Percentiles rank a stretch among this genome's conserved stretches.
phyloP scores from a whole-genome alignment of 1,140 invertebrate species.

The Leptoteleia sp. region DNA sequence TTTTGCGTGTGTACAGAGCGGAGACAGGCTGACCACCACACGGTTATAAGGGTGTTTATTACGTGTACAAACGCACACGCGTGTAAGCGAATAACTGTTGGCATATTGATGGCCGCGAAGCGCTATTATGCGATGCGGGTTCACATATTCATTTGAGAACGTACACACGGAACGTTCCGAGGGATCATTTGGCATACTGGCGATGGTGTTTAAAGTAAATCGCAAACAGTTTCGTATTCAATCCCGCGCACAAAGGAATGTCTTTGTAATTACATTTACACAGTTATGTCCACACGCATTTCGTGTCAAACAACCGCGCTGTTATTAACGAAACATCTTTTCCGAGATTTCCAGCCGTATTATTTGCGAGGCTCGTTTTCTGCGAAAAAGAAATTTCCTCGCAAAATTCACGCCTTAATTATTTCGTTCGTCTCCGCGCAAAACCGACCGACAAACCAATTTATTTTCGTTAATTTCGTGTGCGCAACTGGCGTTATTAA shows the following conservation, averaged over 20 bases:
- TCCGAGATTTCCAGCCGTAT: not conserved
- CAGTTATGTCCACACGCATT: constrained; percentile 15
- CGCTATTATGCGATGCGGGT: constrained; percentile 57
- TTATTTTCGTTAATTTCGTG: not conserved
- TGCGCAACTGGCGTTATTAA: no score
- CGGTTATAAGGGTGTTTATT: constrained; percentile 57
- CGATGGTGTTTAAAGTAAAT: constrained; percentile 61
- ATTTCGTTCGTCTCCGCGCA: not conserved
- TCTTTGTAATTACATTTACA: constrained; percentile 50
- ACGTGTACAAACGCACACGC: constrained; percentile 37
- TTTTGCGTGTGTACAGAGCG: constrained; percentile 25
- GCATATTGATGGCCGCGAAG: constrained; percentile 32
- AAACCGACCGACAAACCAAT: not conserved
- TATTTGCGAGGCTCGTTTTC: not conserved
- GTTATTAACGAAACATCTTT: constrained; percentile 33
- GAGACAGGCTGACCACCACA: constrained; percentile 13
- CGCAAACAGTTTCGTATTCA: constrained; percentile 51
- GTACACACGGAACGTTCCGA: constrained; percentile 21
- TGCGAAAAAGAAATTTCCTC: no score
- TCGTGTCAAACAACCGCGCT: constrained; percentile 1
- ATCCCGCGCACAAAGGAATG: constrained; percentile 41
- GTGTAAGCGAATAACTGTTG: constrained; percentile 29
- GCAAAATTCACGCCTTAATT: not conserved
- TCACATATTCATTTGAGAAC: constrained; percentile 43
- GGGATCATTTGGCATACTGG: constrained; percentile 30